Conservation (phyloP, 2,113 vertebrate species). For the Takifugu bimaculatus region DNA sequence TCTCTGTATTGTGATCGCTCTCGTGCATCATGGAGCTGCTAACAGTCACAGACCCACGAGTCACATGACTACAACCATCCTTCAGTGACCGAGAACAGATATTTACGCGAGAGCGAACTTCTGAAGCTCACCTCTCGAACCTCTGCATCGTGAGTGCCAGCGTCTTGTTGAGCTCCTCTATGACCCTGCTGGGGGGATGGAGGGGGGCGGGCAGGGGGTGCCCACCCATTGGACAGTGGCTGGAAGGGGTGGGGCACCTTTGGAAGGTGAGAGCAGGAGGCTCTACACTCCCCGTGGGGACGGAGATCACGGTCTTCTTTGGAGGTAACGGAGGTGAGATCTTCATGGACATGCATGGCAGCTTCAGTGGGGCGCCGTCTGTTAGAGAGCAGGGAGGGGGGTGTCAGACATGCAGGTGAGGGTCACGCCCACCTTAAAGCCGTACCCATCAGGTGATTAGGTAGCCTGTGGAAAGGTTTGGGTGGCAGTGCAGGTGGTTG, state of each 20-base stretch:
- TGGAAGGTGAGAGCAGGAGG: conserved; percentile 81
- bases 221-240: conserved; percentile 79
- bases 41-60: conserved; percentile 24
- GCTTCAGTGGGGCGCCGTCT: conserved; percentile 88
- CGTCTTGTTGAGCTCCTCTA: conserved; percentile 95
- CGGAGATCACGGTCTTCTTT: conserved; percentile 98
- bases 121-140: conserved; percentile 85
- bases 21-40: conserved; percentile 90
- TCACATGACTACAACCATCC: neutral
- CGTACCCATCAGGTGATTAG: conserved; percentile 89
- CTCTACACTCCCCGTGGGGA: conserved; percentile 85
- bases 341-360: conserved; percentile 91
- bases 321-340: conserved; percentile 97
- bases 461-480: conserved; percentile 92
- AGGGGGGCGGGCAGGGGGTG: conserved; percentile 83
- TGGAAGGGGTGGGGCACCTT: conserved; percentile 80
- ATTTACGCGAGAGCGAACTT: too few species aligned
- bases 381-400: neutral
- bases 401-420: neutral
- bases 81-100: neutral
- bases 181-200: conserved; percentile 88
- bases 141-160: conserved; percentile 97
- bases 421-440: neutral
- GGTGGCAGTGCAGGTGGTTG: conserved; percentile 94
- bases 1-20: conserved; percentile 94